Conservation (phyloP, 2,113 vertebrate species). For the Jacana jacana region DNA sequence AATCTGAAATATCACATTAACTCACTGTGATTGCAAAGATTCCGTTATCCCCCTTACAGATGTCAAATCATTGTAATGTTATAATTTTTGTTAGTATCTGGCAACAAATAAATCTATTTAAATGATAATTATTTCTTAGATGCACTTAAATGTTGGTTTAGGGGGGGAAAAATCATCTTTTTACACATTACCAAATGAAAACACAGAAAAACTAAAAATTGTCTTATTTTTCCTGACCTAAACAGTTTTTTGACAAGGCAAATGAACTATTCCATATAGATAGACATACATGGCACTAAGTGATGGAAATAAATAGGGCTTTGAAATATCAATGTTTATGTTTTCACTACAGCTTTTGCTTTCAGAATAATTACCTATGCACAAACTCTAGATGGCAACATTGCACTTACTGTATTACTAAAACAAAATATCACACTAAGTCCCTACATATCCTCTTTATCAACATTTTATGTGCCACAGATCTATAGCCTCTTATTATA, state of each 20-base stretch:
- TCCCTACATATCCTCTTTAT: slow-evolving; percentile 77
- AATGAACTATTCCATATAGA: background rate
- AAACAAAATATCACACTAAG: slow-evolving; percentile 65
- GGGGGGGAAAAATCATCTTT: background rate
- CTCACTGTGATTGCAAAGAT: background rate
- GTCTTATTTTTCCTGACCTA: background rate
- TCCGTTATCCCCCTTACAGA: background rate
- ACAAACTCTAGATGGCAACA: slow-evolving; percentile 90
- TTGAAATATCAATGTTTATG: background rate
- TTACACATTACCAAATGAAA: background rate
- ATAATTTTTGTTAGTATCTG: background rate
- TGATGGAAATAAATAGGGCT: slow-evolving; percentile 31
- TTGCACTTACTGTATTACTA: slow-evolving; percentile 80
- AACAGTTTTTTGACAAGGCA: slow-evolving; percentile 8
- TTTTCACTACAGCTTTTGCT: background rate
- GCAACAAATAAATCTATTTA: slow-evolving; percentile 9
- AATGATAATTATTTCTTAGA: background rate
- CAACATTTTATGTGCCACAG: slow-evolving; percentile 82
- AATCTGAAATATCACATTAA: background rate
- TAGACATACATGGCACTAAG: background rate
- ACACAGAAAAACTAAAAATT: background rate
- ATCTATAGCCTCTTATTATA: slow-evolving; percentile 94
- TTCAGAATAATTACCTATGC: slow-evolving; percentile 74
- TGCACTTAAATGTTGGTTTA: background rate
- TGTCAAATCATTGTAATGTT: background rate